These are phyloP conservation scores for Hartigia nigra DNA, from an alignment of 2,888 invertebrate genomes.

Conservation along the genomic window DNA sequence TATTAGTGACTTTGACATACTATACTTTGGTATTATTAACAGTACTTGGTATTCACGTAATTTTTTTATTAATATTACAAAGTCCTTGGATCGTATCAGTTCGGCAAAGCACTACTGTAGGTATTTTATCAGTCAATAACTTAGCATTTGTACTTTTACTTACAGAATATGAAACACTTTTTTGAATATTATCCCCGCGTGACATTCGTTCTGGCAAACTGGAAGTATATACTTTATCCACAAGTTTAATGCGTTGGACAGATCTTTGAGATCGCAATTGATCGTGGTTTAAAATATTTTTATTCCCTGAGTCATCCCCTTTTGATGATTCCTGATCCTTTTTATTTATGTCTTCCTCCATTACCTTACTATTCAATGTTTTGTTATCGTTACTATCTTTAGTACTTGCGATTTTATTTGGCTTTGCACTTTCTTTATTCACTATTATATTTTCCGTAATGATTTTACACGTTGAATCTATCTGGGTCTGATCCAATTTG, in stretches of 20 bases:
- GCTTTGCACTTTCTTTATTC: not conserved
- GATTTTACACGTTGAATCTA: not conserved
- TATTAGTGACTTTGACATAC: not conserved
- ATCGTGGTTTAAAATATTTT: constrained; percentile 6
- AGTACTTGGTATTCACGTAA: not conserved
- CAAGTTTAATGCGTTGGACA: constrained; percentile 73
- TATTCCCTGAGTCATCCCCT: not conserved
- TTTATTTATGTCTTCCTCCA: not conserved
- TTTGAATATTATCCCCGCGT: not conserved
- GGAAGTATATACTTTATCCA: constrained; percentile 79
- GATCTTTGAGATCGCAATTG: constrained; percentile 68
- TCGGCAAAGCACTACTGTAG: not conserved
- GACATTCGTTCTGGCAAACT: constrained; percentile 66
- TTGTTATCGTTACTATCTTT: not conserved
- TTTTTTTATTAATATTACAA: not conserved
- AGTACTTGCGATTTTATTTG: not conserved
- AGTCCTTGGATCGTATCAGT: not conserved
- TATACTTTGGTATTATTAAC: not conserved
- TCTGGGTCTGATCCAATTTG: not conserved
- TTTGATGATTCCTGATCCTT: not conserved
- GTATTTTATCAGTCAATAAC: not conserved
- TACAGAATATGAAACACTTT: not conserved
- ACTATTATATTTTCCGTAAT: not conserved
- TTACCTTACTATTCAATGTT: not conserved
- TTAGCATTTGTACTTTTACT: not conserved